Base-by-base conservation (phyloP, 2,888 invertebrate genomes). In the Muschampia plurimacula region DNA sequence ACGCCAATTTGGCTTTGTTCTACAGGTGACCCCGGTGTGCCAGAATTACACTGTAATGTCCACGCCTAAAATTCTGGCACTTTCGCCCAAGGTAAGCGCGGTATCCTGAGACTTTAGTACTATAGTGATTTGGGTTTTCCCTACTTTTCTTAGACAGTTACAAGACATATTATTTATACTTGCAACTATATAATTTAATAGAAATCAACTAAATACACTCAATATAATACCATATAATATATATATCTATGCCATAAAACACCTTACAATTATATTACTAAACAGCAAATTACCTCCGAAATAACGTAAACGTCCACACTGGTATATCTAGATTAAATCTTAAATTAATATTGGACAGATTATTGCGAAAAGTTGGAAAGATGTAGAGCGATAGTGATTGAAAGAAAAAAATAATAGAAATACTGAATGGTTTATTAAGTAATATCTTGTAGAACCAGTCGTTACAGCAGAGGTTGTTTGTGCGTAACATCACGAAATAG, bases 401-500 rank as follows among this genome's bases (percentile, higher is more conserved):
- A 32, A 39, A 66, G 71, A 44, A 39, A 69, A 63, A 63, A 69
- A 55, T 57, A 66, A 60, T 55, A 60, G 59, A 66, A 66, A 66
- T 44, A 49, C 69, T 71, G 70, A 70, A 65, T 70, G 66, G 71
- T 71, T 65, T 65, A 71, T 71, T 71, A 59, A 59, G 71, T 66
- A 71, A 71, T 71, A 71, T 32, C 28, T 67, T 44, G 46, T 68
- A 71, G 59, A 63, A 57, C 65, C 59, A 65, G 66, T 41, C 36
- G 59, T 71, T 67, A 67, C 36, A 57, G 46, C 39, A 67, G 49
- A 71, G 57, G 71, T 68, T 60, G 68, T 72, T 67, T 67, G 60
- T 52, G 57, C 66, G 57, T 70, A 39, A 66, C 46, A 72, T 64
- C 70, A 57, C 64, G 70, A 59, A 49, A 71, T 59, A 71, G 71